Percentiles rank a stretch among this genome's conserved stretches.
phyloP scores from a whole-genome alignment of 2,888 invertebrate species.

The Andrena chrysosceles region DNA sequence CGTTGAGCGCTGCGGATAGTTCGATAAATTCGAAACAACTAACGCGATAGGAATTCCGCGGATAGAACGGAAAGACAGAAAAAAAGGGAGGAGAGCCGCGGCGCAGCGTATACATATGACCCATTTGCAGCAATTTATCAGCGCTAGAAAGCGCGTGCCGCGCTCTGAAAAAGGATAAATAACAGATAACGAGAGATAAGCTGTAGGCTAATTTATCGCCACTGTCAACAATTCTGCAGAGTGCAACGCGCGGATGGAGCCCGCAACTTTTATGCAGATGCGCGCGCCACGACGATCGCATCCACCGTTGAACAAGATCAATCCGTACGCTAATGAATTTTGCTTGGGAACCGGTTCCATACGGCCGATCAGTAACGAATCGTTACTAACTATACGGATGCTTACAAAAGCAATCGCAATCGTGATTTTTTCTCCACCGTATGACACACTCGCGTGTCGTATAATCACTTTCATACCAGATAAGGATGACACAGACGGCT shows the following conservation, averaged over 20 bases:
- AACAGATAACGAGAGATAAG: slow-evolving; percentile 59
- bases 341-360: slow-evolving; percentile 27
- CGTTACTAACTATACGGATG: not conserved
- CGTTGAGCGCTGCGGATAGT: slow-evolving; percentile 29
- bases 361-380: not conserved
- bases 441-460: not conserved
- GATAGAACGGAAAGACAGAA: slow-evolving; percentile 17
- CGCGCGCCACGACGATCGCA: not conserved
- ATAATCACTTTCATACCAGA: slow-evolving; percentile 18
- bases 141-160: slow-evolving; percentile 36
- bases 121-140: slow-evolving; percentile 58
- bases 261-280: slow-evolving; percentile 12
- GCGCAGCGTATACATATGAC: slow-evolving; percentile 28
- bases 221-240: slow-evolving; percentile 42
- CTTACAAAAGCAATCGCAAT: not conserved
- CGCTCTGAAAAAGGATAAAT: slow-evolving; percentile 52
- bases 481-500: slow-evolving; percentile 14
- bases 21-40: slow-evolving; percentile 39
- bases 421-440: not conserved
- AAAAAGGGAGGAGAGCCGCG: slow-evolving; percentile 28
- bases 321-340: slow-evolving; percentile 24
- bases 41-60: slow-evolving; percentile 16
- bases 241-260: slow-evolving; percentile 33
- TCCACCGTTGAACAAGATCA: slow-evolving; percentile 6
- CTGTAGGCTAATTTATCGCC: slow-evolving; percentile 47